Evolutionary conservation across 2,113 vertebrate genomes (phyloP).

Genomic region (Tapirus terrestris): DNA sequence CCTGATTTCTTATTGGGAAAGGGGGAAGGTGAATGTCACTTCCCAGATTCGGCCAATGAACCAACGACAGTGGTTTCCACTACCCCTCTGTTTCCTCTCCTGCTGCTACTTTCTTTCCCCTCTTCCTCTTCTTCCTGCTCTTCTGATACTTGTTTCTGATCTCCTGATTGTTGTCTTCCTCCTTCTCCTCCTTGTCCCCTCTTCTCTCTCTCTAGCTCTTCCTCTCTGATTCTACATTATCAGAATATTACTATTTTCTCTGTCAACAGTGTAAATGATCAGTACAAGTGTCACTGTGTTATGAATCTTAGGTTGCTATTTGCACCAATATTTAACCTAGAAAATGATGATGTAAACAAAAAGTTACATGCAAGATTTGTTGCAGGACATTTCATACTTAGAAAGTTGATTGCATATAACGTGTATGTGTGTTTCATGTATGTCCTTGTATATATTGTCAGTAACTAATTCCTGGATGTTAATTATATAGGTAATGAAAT

Average conservation of each 20-base stretch:
- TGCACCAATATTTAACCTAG: background rate
- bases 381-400: background rate
- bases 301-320: background rate
- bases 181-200: accelerated
- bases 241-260: background rate
- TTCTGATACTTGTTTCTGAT: background rate
- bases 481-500: background rate
- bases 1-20: background rate
- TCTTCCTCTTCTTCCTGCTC: background rate
- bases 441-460: background rate
- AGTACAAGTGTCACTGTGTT: background rate
- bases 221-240: background rate
- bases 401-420: background rate
- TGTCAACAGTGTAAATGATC: background rate
- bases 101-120: background rate
- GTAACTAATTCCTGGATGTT: background rate
- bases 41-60: background rate
- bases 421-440: background rate
- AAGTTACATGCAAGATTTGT: background rate
- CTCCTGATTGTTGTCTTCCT: no score
- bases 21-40: background rate
- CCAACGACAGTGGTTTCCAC: background rate
- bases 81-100: background rate
- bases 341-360: background rate
- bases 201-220: background rate